Conservation (phyloP, 2,113 vertebrate species). For the Campylomormyrus tamandua region DNA sequence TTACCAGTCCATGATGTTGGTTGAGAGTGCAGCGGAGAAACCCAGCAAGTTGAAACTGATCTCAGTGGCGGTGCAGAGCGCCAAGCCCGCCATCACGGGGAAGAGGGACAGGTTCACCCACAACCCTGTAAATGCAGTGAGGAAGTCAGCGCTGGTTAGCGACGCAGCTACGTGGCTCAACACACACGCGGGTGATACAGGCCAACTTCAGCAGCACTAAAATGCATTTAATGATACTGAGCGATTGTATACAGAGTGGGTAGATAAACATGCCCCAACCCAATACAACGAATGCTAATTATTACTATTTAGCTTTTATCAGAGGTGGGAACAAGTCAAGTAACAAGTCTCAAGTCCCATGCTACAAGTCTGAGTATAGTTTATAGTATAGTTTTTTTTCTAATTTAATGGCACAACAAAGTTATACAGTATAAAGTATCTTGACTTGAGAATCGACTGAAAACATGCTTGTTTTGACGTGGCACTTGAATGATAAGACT, state of each 20-base stretch:
- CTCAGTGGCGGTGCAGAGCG: conserved; percentile 85
- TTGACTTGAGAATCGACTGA: background rate
- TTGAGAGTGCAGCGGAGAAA: conserved; percentile 87
- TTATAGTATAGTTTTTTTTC: background rate
- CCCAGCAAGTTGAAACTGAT: conserved; percentile 89
- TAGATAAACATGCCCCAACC: background rate
- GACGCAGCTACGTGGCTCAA: background rate
- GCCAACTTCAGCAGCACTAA: background rate
- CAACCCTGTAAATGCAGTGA: conserved; percentile 59
- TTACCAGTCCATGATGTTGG: conserved; percentile 98
- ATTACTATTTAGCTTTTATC: background rate
- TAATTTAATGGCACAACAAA: background rate
- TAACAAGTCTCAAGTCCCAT: background rate
- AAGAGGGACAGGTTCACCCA: conserved; percentile 88
- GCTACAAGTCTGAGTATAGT: background rate
- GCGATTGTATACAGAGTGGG: background rate
- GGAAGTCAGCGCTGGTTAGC: background rate
- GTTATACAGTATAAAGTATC: background rate
- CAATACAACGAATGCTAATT: background rate
- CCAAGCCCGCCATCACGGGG: conserved; percentile 85
- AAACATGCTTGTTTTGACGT: background rate
- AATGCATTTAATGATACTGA: background rate
- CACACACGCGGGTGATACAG: background rate
- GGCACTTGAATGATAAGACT: background rate
- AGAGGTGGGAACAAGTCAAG: background rate